Base-by-base conservation (phyloP, 2,888 invertebrate genomes). In the Eurytoma californica region DNA sequence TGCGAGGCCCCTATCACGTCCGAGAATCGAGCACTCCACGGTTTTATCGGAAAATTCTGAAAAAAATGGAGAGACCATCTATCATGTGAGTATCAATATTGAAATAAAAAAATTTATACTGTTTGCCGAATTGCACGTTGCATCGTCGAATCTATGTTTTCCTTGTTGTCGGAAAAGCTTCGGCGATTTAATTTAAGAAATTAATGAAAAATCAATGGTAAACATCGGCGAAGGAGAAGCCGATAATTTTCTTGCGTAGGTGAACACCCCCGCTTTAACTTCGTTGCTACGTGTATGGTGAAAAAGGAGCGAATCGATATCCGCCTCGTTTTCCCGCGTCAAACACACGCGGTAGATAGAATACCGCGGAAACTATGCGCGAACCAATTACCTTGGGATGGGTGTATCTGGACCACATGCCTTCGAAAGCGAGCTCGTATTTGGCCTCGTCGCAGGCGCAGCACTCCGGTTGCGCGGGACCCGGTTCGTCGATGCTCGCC, bases 401-500 rank as follows among this genome's bases (percentile, higher is more conserved):
- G 0, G 98, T 98, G 87, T 95, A 94, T 84, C 96, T 94, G 0
- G 98, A 98, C 99, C 99, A 99, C 74, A 97, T 93, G 0, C 99
- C 99, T 91, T 98, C 95, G 88, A 96, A 99, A 89, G 90, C 91
- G 86, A 96, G 96, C 91, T 94, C 95, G 90, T 99, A 99, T 90
- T 97, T 97, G 79, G 98, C 99, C 87, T 98, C 97, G 87, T 98
- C 97, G 89, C 98, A 98, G 12, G 98, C 97, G 91, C 97, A 97
- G 89, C 98, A 98, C 82, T 94, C 93, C 0, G 83, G 49, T 75
- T 92, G 91, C 1, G 87, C 85, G 2, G 91, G 91, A 30, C 90
- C 91, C 70, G 89, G 92, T 79, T 91, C 91, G n/a, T 92, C 92
- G 77, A 92, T 92, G 72, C 92, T 92, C 83, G 92, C 93, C 83